Base-by-base conservation (phyloP, 2,888 invertebrate genomes). In the Antheraea assamensis region DNA sequence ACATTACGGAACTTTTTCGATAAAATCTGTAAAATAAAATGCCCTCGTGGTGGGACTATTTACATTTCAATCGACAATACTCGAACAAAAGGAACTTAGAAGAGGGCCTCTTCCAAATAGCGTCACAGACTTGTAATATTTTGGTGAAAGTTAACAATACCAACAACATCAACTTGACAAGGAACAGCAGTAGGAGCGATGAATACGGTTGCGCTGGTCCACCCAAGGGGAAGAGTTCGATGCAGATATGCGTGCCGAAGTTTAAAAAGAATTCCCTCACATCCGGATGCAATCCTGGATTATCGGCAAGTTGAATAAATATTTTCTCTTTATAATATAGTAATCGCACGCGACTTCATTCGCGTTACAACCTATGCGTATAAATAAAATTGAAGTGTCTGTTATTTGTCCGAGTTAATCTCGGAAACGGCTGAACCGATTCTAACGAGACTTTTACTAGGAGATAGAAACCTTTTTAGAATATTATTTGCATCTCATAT, bases 71-170 rank as follows among this genome's bases (percentile, higher is more conserved):
- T 78, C 82, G 94, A 70, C 92, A 91, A 80, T 94, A 95, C 79
- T 89, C 94, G 74, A 95, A 95, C 80, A 95, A 95, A 80, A 94
- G 96, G 73, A 97, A 97, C 87, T 88, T 97, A 78, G 97, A 97
- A 83, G 97, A 97, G 83, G 97, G 97, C 10, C 92, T 97, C 52
- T 97, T 97, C 85, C 97, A 97, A 93, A 97, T 97, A 79, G 97
- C 97, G 7, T 96, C 97, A 21, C 97, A 97, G 87, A 97, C 97
- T 74, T 97, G 97, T 84, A 97, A 96, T 86, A 96, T 97, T 78
- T 91, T 97, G 76, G 97, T 97, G 74, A 97, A 97, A 95, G 96
- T 97, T 78, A 96, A 97, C 87, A 97, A 97, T 82, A 97, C 97
- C 71, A 96, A 97, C 88, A 97, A 97, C 86, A 96, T 97, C 76